These are phyloP conservation scores for Haemorhous mexicanus DNA, from an alignment of 2,113 vertebrate genomes.

Conservation along the genomic window DNA sequence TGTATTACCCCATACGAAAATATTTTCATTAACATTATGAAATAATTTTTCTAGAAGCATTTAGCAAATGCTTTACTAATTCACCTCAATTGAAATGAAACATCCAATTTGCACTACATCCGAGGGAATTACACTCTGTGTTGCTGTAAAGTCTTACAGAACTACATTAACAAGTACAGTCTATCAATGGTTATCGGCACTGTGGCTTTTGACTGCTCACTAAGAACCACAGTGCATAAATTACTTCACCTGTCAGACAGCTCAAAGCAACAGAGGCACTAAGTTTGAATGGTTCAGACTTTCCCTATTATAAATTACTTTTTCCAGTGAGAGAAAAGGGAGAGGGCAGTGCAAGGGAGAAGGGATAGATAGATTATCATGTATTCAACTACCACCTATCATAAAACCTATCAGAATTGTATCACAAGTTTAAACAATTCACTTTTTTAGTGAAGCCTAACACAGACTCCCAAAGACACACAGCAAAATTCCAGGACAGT, in stretches of 20 bases:
- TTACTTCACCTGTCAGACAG: conserved; percentile 50
- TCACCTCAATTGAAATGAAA: conserved; percentile 43
- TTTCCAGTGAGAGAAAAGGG: background rate
- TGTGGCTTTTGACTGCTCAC: conserved; percentile 56
- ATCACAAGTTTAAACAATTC: background rate
- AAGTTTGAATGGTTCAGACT: conserved; percentile 6
- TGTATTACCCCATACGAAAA: conserved; percentile 19
- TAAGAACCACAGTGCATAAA: conserved; percentile 49
- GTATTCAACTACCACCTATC: background rate
- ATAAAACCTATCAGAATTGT: background rate
- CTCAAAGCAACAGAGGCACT: conserved; percentile 41
- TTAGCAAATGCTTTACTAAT: conserved; percentile 40
- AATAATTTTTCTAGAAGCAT: conserved; percentile 27
- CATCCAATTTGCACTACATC: conserved; percentile 26
- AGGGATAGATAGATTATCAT: background rate
- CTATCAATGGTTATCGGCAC: conserved; percentile 53
- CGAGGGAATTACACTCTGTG: conserved; percentile 19
- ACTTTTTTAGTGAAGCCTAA: background rate
- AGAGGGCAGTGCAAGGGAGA: background rate
- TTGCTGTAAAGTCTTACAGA: conserved; percentile 13
- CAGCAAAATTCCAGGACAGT: background rate
- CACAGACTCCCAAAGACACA: background rate
- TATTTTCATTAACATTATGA: conserved; percentile 23
- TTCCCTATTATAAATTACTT: background rate
- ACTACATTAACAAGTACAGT: conserved; percentile 48